These are phyloP conservation scores for Scaptomyza polygonia DNA, from an alignment of 2,888 invertebrate genomes.

Conservation along the genomic window DNA sequence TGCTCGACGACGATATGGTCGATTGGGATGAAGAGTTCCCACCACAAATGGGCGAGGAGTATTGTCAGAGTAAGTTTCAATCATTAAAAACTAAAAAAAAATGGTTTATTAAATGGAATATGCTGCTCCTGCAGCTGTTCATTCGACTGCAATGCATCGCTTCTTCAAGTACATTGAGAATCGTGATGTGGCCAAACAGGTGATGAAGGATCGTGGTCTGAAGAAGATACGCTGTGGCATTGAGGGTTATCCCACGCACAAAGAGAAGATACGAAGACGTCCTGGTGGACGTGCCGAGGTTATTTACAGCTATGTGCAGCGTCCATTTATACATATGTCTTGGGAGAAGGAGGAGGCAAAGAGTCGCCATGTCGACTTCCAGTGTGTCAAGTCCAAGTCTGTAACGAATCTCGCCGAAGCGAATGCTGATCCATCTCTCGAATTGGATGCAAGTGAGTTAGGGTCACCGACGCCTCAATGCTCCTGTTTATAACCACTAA, in stretches of 20 bases:
- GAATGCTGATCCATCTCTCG: conserved; percentile 92
- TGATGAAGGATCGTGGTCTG: conserved; percentile 98
- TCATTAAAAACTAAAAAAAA: no score
- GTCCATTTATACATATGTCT: conserved; percentile 95
- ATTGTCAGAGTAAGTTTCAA: conserved; percentile 92
- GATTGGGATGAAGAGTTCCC: conserved; percentile 99
- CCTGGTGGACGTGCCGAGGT: conserved; percentile 96
- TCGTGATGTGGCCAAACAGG: conserved; percentile 99
- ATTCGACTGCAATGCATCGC: conserved; percentile 97
- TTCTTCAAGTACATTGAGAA: conserved; percentile 99
- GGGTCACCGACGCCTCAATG: neutral
- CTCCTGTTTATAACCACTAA: neutral
- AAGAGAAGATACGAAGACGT: conserved; percentile 98
- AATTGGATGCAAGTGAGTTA: conserved; percentile 82
- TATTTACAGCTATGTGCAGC: conserved; percentile 99
- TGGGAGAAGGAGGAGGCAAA: conserved; percentile 99
- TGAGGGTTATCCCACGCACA: conserved; percentile 99
- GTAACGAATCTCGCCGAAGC: conserved; percentile 98
- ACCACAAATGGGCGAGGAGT: conserved; percentile 99
- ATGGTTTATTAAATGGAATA: neutral
- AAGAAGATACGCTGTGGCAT: conserved; percentile 99
- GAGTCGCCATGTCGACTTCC: conserved; percentile 99
- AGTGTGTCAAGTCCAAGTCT: conserved; percentile 98
- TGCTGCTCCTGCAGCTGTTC: conserved; percentile 88
- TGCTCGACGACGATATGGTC: conserved; percentile 96